A percentile compares a stretch with the other conserved stretches of the same genome.
phyloP scores from a whole-genome alignment of 2,797 vertebrate genomes.

The Cynodonichthys magdalenae region DNA sequence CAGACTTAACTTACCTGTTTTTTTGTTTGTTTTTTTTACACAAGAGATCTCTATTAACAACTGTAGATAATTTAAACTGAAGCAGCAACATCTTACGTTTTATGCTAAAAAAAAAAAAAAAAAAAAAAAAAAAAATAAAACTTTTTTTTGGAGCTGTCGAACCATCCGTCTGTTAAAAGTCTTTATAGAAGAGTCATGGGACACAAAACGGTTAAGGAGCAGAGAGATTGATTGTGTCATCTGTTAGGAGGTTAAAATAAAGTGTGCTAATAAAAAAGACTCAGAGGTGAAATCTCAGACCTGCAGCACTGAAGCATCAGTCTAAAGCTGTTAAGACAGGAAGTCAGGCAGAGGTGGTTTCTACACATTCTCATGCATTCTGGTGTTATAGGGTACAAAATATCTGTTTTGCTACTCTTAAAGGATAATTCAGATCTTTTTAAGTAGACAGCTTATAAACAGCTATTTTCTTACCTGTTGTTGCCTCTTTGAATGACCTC shows the following conservation, averaged over 20 bases:
- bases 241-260: constrained; percentile 48
- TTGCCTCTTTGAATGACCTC: too few relatives aligned
- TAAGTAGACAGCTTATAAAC: too few relatives aligned
- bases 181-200: constrained; percentile 8
- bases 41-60: too few relatives aligned
- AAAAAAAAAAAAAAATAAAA: too few relatives aligned
- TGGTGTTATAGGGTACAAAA: too few relatives aligned
- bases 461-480: too few relatives aligned
- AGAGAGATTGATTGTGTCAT: constrained; percentile 39
- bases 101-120: too few relatives aligned
- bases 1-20: too few relatives aligned
- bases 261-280: constrained; percentile 39
- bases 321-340: constrained; percentile 24
- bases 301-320: constrained; percentile 38
- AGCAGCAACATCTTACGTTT: neutral
- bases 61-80: neutral
- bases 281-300: constrained; percentile 32
- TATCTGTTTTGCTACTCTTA: too few relatives aligned
- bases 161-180: neutral
- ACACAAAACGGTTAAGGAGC: constrained; percentile 14
- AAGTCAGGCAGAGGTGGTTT: constrained; percentile 3
- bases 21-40: neutral
- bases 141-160: neutral
- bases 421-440: too few relatives aligned
- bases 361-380: constrained; percentile 6